A percentile compares a stretch with the other conserved stretches of the same genome.
Conservation (phyloP, 2,113 vertebrate species). For the Pseudorectes ferrugineus region DNA sequence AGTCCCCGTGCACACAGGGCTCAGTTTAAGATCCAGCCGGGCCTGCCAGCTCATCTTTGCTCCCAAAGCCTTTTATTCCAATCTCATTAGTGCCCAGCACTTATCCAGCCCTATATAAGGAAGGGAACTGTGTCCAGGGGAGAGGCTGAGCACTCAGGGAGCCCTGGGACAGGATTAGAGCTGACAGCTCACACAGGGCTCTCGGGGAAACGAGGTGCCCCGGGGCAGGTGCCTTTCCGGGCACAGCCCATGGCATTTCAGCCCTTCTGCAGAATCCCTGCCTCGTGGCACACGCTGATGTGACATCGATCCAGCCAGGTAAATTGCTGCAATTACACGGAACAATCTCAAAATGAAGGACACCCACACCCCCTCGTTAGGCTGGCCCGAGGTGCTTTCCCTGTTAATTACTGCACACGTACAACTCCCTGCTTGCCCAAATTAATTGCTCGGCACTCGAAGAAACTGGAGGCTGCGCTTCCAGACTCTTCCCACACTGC, state of each 20-base stretch:
- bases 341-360: background rate
- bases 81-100: constrained; percentile 33
- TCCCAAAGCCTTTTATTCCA: constrained; percentile 34
- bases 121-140: background rate
- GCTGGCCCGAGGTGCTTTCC: constrained; percentile 53
- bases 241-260: background rate
- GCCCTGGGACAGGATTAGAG: constrained; percentile 23
- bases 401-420: background rate
- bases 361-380: constrained; percentile 21
- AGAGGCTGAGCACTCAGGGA: background rate
- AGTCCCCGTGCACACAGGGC: background rate
- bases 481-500: background rate
- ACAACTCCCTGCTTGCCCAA: constrained; percentile 45
- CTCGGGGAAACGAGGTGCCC: background rate
- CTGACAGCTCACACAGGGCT: background rate
- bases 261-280: background rate
- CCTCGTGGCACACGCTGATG: background rate
- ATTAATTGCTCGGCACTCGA: constrained; percentile 42
- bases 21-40: background rate
- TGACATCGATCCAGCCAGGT: background rate
- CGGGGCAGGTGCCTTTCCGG: background rate
- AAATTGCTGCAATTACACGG: constrained; percentile 18
- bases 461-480: background rate
- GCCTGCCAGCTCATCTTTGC: constrained; percentile 31
- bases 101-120: constrained; percentile 49